Evolutionary conservation across 2,888 invertebrate species (phyloP).

Genomic region (Willowsia nigromaculata): DNA sequence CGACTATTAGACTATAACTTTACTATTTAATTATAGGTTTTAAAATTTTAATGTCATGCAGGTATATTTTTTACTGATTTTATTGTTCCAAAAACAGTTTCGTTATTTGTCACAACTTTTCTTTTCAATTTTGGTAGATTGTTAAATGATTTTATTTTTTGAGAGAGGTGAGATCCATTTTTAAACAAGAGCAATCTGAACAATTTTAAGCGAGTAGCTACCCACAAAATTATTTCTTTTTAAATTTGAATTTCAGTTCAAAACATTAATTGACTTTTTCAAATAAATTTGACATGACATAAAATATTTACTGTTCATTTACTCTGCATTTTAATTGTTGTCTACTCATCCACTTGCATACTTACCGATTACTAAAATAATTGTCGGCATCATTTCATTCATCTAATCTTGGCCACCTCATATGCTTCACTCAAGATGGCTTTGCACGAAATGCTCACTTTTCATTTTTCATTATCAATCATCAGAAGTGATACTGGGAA

Average conservation of each 20-base stretch:
- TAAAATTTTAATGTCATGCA: constrained; percentile 5
- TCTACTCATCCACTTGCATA: not conserved
- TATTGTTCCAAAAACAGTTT: no score
- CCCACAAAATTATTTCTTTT: no score
- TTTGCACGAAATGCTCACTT: no score
- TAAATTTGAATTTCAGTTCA: not conserved
- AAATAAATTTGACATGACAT: constrained; percentile 17
- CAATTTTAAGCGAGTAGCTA: no score
- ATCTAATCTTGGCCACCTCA: no score
- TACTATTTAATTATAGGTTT: not conserved
- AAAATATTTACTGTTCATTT: not conserved
- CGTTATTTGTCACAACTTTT: not conserved
- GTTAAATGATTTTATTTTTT: not conserved
- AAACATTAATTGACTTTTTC: not conserved
- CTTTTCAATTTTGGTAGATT: not conserved
- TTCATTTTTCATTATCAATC: no score
- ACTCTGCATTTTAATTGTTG: not conserved
- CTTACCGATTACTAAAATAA: no score
- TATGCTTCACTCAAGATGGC: no score
- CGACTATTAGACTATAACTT: not conserved
- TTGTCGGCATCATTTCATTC: no score
- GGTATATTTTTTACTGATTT: not conserved
- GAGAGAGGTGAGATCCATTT: not conserved
- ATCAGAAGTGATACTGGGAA: no score
- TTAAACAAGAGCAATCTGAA: no score